Evolutionary conservation across 1,140 invertebrate genomes (phyloP), one percentile per base, ranked within the genome.

Genomic region (Hyles vespertilio): DNA sequence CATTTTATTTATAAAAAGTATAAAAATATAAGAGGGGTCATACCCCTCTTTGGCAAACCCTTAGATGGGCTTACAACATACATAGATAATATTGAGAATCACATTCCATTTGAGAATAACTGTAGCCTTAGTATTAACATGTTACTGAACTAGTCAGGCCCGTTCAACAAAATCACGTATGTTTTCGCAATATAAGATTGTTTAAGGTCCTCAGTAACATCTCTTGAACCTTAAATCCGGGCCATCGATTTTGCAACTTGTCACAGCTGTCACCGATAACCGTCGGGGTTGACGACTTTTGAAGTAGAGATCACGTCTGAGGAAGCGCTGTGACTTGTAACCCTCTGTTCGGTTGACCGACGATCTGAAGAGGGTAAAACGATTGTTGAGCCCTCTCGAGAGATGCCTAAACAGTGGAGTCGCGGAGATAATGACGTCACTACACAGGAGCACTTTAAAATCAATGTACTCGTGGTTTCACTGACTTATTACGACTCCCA

Each of bases 301-400:
- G 44, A 56, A 64, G 58, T 64, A 46, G 62, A 59, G 62, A 54
- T 64, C 62, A 64, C 62, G 62, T 64, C 56, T 57, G 49, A 58
- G 57, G 56, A 54, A 56, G 49, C 34, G 36, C 34, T 51, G 45
- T 56, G 45, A 57, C 54, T 60, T 59, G 62, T 52, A 32, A 51
- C 57, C 51, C 62, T 60, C 46, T 40, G 44, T 55, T 55, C 54
- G 45, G 45, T 48, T 58, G 56, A 56, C 46, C 57, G 56, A 63
- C 56, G 34, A 57, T 43, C 51, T 65, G 36, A 60, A 65, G 58
- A 59, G 63, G 51, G 58, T 58, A 11, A 54, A 44, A 43, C 52
- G 52, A 54, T 40, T 34, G 32, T 56, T 56, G 46, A 36, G 54
- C 32, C 46, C 52, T 54, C 36, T 54, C 46, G 44, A 48, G 12